These are phyloP conservation scores for Rallus crepitans DNA, from an alignment of 2,797 vertebrate species.

Conservation along the genomic window DNA sequence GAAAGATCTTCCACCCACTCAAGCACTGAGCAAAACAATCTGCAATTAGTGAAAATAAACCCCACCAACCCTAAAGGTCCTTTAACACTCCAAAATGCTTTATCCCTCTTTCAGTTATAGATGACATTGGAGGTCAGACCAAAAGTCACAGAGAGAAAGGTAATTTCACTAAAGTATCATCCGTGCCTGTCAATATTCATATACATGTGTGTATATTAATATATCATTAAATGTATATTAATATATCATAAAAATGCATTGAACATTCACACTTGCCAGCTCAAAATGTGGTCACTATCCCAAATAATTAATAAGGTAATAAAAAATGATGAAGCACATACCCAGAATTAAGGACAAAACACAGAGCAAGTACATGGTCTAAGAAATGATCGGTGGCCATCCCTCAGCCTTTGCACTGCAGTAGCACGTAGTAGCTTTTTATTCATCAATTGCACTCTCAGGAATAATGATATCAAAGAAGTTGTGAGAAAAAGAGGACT, in stretches of 20 bases:
- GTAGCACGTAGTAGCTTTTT: neutral
- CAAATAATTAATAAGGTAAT: neutral
- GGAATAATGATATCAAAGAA: neutral
- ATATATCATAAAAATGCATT: neutral
- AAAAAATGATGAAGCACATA: neutral
- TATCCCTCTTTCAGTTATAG: neutral
- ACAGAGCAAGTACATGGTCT: neutral
- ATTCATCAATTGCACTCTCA: neutral
- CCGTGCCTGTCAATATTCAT: neutral
- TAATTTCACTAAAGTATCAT: neutral
- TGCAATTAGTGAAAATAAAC: neutral
- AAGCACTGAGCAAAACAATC: neutral
- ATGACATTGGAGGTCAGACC: neutral
- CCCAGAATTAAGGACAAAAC: neutral
- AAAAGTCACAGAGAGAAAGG: neutral
- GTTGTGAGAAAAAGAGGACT: neutral
- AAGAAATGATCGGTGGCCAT: neutral
- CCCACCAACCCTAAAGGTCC: neutral
- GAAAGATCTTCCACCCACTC: neutral
- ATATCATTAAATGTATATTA: neutral
- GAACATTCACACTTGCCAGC: neutral
- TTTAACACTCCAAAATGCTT: neutral
- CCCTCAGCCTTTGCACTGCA: neutral
- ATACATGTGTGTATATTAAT: neutral
- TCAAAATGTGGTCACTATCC: neutral